Conservation (phyloP, 2,113 vertebrate genomes). For the Meriones unguiculatus region DNA sequence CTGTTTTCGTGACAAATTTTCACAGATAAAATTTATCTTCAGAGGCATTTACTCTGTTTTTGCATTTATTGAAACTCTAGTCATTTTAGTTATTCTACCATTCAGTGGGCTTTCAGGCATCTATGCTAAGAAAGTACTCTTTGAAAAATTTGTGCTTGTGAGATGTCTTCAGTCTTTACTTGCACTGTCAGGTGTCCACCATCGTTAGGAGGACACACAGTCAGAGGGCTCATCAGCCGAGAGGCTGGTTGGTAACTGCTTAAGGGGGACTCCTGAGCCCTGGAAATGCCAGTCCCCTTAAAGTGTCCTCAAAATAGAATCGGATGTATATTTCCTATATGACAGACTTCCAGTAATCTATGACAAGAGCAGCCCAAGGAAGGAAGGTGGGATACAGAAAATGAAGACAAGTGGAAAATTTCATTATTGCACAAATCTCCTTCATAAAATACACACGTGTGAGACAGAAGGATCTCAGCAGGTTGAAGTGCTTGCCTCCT, state of each 20-base stretch:
- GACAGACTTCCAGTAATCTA: background rate
- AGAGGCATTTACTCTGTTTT: background rate
- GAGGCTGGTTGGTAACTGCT: background rate
- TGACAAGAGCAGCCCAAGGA: background rate
- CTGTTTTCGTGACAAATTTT: background rate
- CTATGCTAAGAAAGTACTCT: background rate
- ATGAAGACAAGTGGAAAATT: background rate
- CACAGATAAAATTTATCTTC: background rate
- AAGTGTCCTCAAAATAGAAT: background rate
- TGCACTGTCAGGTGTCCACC: background rate
- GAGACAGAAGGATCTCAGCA: background rate
- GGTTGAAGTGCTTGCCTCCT: no score
- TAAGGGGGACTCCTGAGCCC: background rate
- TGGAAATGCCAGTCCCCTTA: background rate
- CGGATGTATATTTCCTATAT: background rate
- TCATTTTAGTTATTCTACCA: background rate
- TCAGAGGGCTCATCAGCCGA: background rate
- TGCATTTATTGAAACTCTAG: background rate
- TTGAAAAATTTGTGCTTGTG: background rate
- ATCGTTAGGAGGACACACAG: background rate
- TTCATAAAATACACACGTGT: background rate
- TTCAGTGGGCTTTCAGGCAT: background rate
- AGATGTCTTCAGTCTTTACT: background rate
- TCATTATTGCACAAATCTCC: background rate
- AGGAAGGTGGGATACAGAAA: background rate